phyloP scores from a whole-genome alignment of 2,797 vertebrate genomes.

The Danio tinwini region DNA sequence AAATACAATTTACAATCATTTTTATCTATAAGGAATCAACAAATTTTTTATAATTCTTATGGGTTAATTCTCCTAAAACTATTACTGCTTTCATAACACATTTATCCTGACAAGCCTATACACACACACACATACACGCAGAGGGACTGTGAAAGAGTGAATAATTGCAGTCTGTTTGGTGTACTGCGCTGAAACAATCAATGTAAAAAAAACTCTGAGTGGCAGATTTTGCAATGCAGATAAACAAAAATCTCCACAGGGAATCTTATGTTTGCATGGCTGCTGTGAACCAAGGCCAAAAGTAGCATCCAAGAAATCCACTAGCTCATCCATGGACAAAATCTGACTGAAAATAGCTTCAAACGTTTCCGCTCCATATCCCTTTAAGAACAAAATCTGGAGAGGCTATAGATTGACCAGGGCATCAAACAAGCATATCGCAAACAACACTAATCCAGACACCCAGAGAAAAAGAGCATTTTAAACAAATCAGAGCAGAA shows the following conservation, averaged over 20 bases:
- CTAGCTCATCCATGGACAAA: constrained; percentile 15
- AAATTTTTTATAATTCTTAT: background rate
- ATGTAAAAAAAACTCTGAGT: constrained; percentile 29
- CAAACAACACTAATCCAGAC: background rate
- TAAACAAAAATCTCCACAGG: constrained; percentile 42
- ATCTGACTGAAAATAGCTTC: constrained; percentile 24
- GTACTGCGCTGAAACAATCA: constrained; percentile 4
- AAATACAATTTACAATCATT: background rate
- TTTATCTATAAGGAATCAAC: background rate
- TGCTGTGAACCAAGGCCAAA: constrained; percentile 33
- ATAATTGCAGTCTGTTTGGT: constrained; percentile 10
- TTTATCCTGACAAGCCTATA: background rate
- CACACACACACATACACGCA: background rate
- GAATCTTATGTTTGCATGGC: constrained; percentile 27
- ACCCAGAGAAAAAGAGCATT: background rate
- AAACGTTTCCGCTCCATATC: background rate
- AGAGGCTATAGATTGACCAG: background rate
- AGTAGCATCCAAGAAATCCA: constrained; percentile 17
- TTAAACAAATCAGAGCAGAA: constrained; percentile 13
- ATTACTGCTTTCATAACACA: background rate
- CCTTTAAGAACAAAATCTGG: constrained; percentile 21
- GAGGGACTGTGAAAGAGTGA: background rate
- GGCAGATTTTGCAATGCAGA: constrained; percentile 36
- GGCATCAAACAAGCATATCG: constrained; percentile 8
- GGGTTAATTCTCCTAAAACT: background rate